Evolutionary conservation across 1,140 invertebrate genomes (phyloP).

Genomic region (Oreohelix idahoensis): DNA sequence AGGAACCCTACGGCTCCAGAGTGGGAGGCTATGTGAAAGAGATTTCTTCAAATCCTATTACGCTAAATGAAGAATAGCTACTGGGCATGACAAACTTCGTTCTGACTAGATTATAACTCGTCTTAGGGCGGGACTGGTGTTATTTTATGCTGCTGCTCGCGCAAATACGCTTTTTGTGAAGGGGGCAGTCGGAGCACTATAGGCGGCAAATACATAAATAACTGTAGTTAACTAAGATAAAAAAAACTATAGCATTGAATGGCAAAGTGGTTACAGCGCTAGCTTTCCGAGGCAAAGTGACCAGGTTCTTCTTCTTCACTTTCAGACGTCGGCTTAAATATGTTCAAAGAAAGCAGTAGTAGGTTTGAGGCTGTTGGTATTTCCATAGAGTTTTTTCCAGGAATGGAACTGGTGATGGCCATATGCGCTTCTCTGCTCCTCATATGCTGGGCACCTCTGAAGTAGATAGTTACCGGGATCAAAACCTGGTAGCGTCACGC

Average conservation of each 20-base stretch:
- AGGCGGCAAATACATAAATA: neutral
- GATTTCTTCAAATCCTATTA: conserved; percentile 28
- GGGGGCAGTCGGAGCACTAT: neutral
- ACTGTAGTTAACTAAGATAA: neutral
- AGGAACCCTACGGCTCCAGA: neutral
- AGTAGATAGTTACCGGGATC: too few species aligned
- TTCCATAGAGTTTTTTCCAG: too few species aligned
- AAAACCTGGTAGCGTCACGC: too few species aligned
- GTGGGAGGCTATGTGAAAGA: conserved; percentile 15
- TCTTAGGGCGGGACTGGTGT: neutral
- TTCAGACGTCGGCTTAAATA: too few species aligned
- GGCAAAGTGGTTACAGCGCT: neutral
- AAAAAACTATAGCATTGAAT: neutral
- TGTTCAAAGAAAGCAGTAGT: too few species aligned
- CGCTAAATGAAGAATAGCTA: neutral
- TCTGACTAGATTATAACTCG: neutral
- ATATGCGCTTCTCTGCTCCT: too few species aligned
- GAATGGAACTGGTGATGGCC: too few species aligned
- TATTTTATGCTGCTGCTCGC: neutral
- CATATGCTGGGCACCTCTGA: too few species aligned
- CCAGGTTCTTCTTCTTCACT: too few species aligned
- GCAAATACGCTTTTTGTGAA: neutral
- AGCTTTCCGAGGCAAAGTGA: too few species aligned
- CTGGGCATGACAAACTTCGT: neutral
- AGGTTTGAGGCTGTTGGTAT: too few species aligned